Conservation (phyloP, 2,888 invertebrate genomes). For the Drosophila borborema region DNA sequence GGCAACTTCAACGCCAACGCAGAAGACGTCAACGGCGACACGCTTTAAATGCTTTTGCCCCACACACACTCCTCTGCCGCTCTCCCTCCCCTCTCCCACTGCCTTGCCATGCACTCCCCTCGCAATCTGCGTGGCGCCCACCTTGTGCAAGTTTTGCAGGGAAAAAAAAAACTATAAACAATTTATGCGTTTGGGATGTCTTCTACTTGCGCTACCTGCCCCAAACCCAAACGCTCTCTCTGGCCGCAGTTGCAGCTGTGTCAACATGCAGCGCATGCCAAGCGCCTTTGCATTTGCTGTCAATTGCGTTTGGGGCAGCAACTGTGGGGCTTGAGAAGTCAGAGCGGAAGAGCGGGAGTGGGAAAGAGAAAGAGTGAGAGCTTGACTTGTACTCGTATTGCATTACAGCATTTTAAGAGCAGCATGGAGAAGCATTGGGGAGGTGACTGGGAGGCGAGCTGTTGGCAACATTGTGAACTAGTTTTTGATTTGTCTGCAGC, state of each 20-base stretch:
- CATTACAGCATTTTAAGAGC: conserved; percentile 51
- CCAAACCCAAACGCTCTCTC: background rate
- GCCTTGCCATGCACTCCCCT: background rate
- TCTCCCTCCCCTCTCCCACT: background rate
- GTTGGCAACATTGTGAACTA: conserved; percentile 64
- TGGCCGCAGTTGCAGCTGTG: conserved; percentile 2
- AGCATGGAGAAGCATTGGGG: background rate
- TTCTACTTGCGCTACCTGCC: conserved; percentile 34
- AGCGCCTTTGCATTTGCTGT: conserved; percentile 76
- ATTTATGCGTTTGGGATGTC: conserved; percentile 78
- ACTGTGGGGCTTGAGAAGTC: conserved; percentile 19
- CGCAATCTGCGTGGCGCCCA: conserved; percentile 36
- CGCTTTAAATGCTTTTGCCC: conserved; percentile 49
- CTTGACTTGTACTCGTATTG: conserved; percentile 46
- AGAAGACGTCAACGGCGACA: conserved; percentile 49
- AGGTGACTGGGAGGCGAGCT: background rate
- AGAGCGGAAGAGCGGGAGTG: background rate
- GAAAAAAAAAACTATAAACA: conserved; percentile 66
- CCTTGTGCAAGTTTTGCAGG: conserved; percentile 31
- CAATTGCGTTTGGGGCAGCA: conserved; percentile 55
- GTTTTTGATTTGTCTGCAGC: conserved; percentile 68
- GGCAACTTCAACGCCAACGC: conserved; percentile 77
- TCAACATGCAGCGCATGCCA: conserved; percentile 72
- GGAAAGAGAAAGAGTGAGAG: background rate
- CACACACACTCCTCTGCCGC: background rate